Conservation (phyloP, 2,797 vertebrate genomes). For the Calcarius lapponicus region DNA sequence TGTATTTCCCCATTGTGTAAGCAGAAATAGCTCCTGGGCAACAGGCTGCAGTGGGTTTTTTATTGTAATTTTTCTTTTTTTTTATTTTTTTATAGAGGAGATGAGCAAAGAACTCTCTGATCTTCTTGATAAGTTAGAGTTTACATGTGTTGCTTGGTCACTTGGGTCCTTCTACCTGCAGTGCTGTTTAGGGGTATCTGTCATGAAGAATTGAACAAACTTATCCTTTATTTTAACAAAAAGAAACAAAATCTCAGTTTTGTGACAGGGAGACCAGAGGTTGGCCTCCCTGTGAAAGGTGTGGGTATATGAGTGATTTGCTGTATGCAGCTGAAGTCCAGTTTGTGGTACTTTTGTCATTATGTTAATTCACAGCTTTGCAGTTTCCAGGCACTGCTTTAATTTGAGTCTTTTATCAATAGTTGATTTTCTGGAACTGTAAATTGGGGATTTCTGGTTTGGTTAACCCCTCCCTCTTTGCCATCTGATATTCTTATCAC, state of each 20-base stretch:
- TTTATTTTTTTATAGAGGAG: background rate
- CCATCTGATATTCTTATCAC: background rate
- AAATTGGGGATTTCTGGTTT: background rate
- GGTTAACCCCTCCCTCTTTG: rapidly evolving
- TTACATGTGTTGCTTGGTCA: background rate
- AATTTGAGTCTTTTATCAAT: conserved; percentile 15
- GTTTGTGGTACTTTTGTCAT: conserved; percentile 23
- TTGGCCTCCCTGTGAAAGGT: background rate
- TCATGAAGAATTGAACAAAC: background rate
- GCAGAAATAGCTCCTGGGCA: background rate
- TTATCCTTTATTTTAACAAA: background rate
- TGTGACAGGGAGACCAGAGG: background rate
- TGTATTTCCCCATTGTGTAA: background rate
- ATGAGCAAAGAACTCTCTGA: background rate
- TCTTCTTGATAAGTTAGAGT: background rate
- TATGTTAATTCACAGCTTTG: conserved; percentile 28
- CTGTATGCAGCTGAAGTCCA: conserved; percentile 21
- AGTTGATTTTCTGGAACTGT: background rate
- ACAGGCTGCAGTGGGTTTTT: background rate
- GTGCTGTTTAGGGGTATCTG: background rate
- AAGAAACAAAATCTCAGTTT: background rate
- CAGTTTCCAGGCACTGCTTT: conserved; percentile 31
- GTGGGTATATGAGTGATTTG: background rate
- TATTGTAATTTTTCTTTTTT: background rate
- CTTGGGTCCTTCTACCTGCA: background rate